Percentiles rank a stretch among this genome's conserved stretches.
Conservation (phyloP, 2,888 invertebrate genomes). For the Acanthosepion lycidas region DNA sequence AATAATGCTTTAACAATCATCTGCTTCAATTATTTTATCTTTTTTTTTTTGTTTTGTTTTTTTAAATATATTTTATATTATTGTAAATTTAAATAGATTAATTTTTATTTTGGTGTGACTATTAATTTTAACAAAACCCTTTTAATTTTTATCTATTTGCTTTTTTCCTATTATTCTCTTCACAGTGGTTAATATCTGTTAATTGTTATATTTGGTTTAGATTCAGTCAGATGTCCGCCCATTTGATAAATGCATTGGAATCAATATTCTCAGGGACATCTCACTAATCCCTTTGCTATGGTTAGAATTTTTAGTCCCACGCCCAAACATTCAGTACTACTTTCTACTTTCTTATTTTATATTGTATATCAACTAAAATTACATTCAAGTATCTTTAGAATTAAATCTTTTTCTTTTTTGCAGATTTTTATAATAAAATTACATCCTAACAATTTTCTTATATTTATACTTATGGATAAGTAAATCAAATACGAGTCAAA, state of each 20-base stretch:
- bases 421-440: not conserved
- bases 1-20: no score
- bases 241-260: not conserved
- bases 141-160: not conserved
- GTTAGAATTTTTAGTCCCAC: not conserved
- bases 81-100: not conserved
- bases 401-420: not conserved
- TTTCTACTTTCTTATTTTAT: not conserved
- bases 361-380: not conserved
- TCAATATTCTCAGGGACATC: conserved; percentile 33
- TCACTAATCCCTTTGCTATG: not conserved
- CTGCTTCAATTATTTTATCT: no score
- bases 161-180: not conserved
- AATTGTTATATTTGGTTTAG: conserved; percentile 25
- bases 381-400: not conserved
- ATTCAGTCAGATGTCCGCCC: not conserved
- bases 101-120: not conserved
- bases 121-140: not conserved
- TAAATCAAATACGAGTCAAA: no score
- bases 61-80: not conserved
- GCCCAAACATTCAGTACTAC: not conserved
- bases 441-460: not conserved
- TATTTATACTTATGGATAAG: not conserved
- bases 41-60: no score
- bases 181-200: not conserved